A percentile compares a stretch with the other conserved stretches of the same genome.
Conservation (phyloP, 1,140 invertebrate genomes). For the Apis cerana region DNA sequence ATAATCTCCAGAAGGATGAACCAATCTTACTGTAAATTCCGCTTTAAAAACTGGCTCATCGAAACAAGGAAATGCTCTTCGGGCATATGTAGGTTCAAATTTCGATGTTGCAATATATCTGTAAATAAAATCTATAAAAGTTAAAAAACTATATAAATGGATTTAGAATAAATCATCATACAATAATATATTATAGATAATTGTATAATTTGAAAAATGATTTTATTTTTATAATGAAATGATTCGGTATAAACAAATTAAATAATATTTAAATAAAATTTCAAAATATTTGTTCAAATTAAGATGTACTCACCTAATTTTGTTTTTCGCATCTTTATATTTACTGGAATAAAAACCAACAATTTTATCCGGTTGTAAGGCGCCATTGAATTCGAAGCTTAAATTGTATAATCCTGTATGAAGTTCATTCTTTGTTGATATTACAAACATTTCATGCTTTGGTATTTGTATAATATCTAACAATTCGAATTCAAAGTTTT, state of each 20-base stretch:
- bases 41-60: slow-evolving; percentile 98
- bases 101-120: slow-evolving; percentile 94
- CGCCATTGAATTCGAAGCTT: slow-evolving; percentile 86
- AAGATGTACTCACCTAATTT: slow-evolving; percentile 81
- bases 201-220: no score
- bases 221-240: no score
- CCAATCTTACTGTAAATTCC: slow-evolving; percentile 89
- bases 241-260: background rate
- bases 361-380: slow-evolving; percentile 84
- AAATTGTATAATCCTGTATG: slow-evolving; percentile 84
- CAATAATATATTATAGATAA: no score
- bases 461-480: slow-evolving; percentile 71
- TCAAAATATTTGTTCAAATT: background rate
- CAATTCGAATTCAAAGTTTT: slow-evolving; percentile 69
- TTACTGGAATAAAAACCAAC: slow-evolving; percentile 90
- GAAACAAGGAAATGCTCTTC: slow-evolving; percentile 96
- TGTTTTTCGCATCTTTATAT: slow-evolving; percentile 84
- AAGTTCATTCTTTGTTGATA: slow-evolving; percentile 82
- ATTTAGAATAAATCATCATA: background rate
- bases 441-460: slow-evolving; percentile 86
- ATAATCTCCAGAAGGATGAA: slow-evolving; percentile 83
- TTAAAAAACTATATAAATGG: background rate
- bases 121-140: slow-evolving; percentile 6
- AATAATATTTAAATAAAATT: background rate
- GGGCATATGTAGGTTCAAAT: slow-evolving; percentile 96